Evolutionary conservation across 1,140 invertebrate genomes (phyloP), one percentile per base, ranked within the genome.

Genomic region (Drosophila pandora): DNA sequence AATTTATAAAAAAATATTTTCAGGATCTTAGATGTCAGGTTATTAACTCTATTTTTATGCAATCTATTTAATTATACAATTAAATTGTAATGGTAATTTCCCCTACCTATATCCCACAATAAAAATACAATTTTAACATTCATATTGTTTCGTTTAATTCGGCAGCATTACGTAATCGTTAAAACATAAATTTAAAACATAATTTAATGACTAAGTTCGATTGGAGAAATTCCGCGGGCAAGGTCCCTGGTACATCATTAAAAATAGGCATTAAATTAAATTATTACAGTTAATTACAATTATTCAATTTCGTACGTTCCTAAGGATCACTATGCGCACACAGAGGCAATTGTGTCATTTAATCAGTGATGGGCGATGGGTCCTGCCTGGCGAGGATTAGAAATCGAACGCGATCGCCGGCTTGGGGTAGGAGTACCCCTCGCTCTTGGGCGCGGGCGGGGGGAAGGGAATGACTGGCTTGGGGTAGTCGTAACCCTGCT

Each of bases 141-240:
- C 62, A 76, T 53, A 65, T 82, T 61, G 58, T 83, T 77, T 70
- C 63, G 58, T 83, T 87, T 88, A 87, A 60, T 87, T 88, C 70
- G 70, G 65, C 83, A 76, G 74, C 45, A 57, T 73, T 23, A 68
- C 79, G 45, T 68, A 68, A 68, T 75, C 76, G 41, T 70, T 70
- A 69, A 69, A 70, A 57, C 63, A 68, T 68, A 84, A 73, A 85
- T 80, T 75, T 78, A 71, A 88, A 88, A 88, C 79, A 88, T 87
- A 87, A 78, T 87, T 88, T 87, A 88, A 87, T 87, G 83, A 87
- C 83, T 87, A 87, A 83, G 74, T 88, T 88, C 79, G 79, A 89
- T 79, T 60, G 67, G 67, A 72, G 83, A 88, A 79, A 88, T 68
- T 54, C 43, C 62, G 63, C 52, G 37, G 49, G 63, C 48, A 64